Conservation (phyloP, 2,797 vertebrate genomes). For the Graptemys geographica region DNA sequence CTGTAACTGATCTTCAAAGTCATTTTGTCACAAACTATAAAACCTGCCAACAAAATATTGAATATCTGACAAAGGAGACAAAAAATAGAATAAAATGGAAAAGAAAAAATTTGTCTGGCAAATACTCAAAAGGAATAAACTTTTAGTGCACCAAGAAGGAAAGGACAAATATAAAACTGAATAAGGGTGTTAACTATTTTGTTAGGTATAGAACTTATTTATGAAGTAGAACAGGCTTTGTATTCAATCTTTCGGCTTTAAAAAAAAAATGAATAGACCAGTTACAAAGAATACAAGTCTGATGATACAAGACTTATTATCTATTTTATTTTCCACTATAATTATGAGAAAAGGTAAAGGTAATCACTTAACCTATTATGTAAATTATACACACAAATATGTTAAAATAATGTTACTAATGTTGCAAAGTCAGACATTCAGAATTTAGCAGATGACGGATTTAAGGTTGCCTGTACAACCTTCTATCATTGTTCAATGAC, state of each 20-base stretch:
- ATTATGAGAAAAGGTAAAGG: background rate
- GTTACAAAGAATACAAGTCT: background rate
- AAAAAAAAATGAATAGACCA: background rate
- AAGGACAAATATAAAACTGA: background rate
- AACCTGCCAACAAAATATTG: background rate
- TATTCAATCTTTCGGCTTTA: background rate
- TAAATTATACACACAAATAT: background rate
- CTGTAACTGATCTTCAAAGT: background rate
- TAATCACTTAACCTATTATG: no score
- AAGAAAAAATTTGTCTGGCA: background rate
- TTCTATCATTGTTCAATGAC: background rate
- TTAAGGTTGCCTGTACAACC: background rate
- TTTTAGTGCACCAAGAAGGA: background rate
- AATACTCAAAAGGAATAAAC: background rate
- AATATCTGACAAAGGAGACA: background rate
- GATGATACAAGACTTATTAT: background rate
- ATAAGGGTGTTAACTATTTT: background rate
- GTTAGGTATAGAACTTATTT: background rate
- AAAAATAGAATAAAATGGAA: background rate
- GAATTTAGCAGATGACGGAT: background rate
- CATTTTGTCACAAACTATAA: background rate
- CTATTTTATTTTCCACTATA: background rate
- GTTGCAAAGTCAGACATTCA: accelerated
- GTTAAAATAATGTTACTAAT: background rate
- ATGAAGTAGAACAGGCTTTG: background rate